Evolutionary conservation across 2,888 invertebrate species (phyloP), one percentile per base, ranked within the genome.

Genomic region (Andrena flavipes): DNA sequence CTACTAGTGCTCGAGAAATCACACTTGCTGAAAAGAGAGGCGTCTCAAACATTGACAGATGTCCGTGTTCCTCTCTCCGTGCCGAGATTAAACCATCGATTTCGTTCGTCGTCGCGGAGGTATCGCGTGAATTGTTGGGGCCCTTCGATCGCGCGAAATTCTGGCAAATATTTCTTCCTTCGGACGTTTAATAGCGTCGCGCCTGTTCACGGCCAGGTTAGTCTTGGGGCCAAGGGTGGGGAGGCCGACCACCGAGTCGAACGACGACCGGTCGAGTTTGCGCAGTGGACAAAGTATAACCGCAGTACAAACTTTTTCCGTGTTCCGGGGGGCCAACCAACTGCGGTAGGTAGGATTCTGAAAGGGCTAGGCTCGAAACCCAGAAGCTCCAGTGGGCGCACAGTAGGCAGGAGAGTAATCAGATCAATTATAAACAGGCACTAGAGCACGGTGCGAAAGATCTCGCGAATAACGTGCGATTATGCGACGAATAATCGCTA

Each of bases 241-340:
- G 74, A 56, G 71, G 69, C 60, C 73, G 89, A 72, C 75, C 86
- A 74, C 80, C 79, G 80, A 81, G 84, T 87, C 82, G 78, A 86
- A 85, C 84, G 35, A 75, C 13, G 78, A 84, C 85, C 68, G 86
- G 87, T 88, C 85, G 87, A 90, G 90, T 86, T 87, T 90, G 90
- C 90, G 90, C 89, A 83, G 76, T 85, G 76, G 67, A 81, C 83
- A 83, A 79, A 71, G 71, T 74, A 65, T 73, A 86, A 84, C 63
- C 83, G 73, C 67, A 73, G 75, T 84, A 77, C 69, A 72, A 84
- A 88, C 78, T 79, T 88, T 84, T 84, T 84, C 78, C 83, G 62
- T 71, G 76, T 83, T 70, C 76, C 73, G 56, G 68, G 67, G 54
- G 70, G 49, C 76, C 80, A 60, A 71, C 23, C 62, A 35, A 68